Evolutionary conservation across 2,113 vertebrate species (phyloP).

Genomic region (Forbesichthys papilliferus): DNA sequence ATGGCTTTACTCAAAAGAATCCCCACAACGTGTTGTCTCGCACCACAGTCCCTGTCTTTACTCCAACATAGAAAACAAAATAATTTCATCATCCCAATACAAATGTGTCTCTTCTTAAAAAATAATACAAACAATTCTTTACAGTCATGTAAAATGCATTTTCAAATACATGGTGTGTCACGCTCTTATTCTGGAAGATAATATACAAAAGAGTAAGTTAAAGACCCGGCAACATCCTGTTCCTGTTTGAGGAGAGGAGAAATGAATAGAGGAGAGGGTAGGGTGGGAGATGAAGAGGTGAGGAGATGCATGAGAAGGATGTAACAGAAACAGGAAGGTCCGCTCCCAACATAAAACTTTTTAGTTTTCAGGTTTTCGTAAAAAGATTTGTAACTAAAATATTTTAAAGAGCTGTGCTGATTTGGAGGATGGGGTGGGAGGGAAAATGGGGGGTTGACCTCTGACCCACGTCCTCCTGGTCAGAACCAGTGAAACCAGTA

Average conservation of each 20-base stretch:
- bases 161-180: constrained; percentile 82
- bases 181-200: constrained; percentile 74
- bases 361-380: constrained; percentile 49
- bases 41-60: constrained; percentile 52
- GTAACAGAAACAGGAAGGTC: constrained; percentile 1
- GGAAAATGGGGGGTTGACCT: constrained; percentile 1
- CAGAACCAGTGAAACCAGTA: not conserved
- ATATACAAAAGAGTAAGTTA: constrained; percentile 85
- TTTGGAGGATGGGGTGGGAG: not conserved
- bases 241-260: not conserved
- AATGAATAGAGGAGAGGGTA: not conserved
- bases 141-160: constrained; percentile 91
- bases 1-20: constrained; percentile 85
- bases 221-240: not conserved
- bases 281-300: not conserved
- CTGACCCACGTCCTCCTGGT: not conserved
- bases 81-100: constrained; percentile 80
- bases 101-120: constrained; percentile 93
- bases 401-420: constrained; percentile 85
- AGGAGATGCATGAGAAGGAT: not conserved
- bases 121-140: constrained; percentile 94
- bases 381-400: constrained; percentile 80
- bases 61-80: constrained; percentile 85
- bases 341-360: constrained; percentile 59
- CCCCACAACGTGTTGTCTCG: constrained; percentile 77